Percentiles rank a stretch among this genome's conserved stretches.
Evolutionary conservation across 92 coral and sea anemone genomes (phyloP).

Genomic region (Zoanthus sociatus): DNA sequence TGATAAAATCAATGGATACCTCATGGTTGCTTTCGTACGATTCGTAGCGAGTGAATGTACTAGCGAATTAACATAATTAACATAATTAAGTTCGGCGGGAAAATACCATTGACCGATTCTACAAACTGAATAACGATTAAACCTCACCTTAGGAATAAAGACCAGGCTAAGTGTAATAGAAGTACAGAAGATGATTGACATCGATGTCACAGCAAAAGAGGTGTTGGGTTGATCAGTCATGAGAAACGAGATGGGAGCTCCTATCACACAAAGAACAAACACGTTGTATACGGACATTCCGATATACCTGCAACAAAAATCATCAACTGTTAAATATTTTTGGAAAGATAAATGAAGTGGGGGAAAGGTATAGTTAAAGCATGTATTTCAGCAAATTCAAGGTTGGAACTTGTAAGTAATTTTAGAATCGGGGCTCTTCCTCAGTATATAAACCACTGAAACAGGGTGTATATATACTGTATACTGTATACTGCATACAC

Average conservation of each 20-base stretch:
- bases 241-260: constrained; percentile 81
- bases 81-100: no score
- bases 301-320: constrained; percentile 67
- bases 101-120: not conserved
- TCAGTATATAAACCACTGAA: no score
- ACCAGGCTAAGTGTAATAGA: constrained; percentile 86
- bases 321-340: not conserved
- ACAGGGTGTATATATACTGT: no score
- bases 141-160: constrained; percentile 88
- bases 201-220: constrained; percentile 70
- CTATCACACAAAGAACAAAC: constrained; percentile 76
- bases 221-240: constrained; percentile 75
- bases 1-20: no score
- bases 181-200: constrained; percentile 79
- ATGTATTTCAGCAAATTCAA: no score
- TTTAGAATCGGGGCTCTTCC: no score
- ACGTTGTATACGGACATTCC: constrained; percentile 97
- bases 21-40: no score
- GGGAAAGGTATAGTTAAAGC: no score
- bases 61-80: no score
- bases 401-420: no score
- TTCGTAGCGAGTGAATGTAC: no score
- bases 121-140: not conserved
- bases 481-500: no score
- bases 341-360: not conserved